Evolutionary conservation across 2,113 vertebrate genomes (phyloP).

Genomic region (Halichoeres trimaculatus): DNA sequence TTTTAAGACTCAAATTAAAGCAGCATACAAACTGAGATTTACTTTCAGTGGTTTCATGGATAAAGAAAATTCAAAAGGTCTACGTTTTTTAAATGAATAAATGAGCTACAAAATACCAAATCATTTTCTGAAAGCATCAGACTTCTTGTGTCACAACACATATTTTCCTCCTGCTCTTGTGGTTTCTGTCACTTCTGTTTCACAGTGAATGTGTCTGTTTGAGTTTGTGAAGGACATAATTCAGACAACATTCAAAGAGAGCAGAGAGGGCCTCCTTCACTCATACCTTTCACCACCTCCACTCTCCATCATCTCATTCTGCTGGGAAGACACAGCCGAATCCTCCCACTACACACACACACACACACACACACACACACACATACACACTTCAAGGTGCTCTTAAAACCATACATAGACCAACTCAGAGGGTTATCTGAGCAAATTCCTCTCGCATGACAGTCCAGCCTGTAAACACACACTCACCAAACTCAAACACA

Average conservation of each 20-base stretch:
- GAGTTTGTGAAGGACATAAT: slow-evolving; percentile 20
- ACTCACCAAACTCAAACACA: slow-evolving; percentile 5
- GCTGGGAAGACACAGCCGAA: slow-evolving; percentile 29
- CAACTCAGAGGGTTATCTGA: slow-evolving; percentile 40
- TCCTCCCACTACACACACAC: slow-evolving; percentile 26
- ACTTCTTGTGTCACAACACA: too few relatives aligned
- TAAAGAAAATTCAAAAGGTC: too few relatives aligned
- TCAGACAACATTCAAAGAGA: slow-evolving; percentile 22
- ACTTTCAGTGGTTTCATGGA: too few relatives aligned
- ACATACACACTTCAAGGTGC: slow-evolving; percentile 3
- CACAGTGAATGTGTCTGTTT: slow-evolving; percentile 5
- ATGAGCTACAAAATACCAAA: too few relatives aligned
- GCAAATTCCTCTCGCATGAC: slow-evolving; percentile 61
- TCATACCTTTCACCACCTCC: slow-evolving; percentile 73
- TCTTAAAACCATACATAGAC: slow-evolving; percentile 28
- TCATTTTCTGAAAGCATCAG: too few relatives aligned
- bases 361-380: slow-evolving; percentile 23
- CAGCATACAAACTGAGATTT: too few relatives aligned
- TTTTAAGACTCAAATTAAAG: too few relatives aligned
- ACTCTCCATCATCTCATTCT: slow-evolving; percentile 56
- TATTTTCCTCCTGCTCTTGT: too few relatives aligned
- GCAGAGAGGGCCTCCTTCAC: slow-evolving; percentile 39
- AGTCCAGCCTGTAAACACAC: slow-evolving; percentile 51
- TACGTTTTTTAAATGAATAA: too few relatives aligned
- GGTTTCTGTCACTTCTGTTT: background rate